Percentiles rank a stretch among this genome's conserved stretches.
phyloP scores from a whole-genome alignment of 2,888 invertebrate species.

The Tetranychus piercei region DNA sequence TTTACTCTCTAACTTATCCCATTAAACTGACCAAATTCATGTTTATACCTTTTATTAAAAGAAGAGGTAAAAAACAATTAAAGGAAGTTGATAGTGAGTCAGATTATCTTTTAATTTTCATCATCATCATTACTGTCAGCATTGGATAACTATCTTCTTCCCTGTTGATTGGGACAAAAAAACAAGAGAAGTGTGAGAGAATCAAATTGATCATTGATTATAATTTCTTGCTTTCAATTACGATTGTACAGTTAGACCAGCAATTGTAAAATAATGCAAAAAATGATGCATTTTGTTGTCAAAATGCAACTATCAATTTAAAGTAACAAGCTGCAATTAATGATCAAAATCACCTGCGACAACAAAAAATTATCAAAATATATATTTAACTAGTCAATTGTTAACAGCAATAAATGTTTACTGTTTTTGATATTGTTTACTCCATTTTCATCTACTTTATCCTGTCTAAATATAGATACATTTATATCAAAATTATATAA shows the following conservation, averaged over 20 bases:
- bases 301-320: background rate
- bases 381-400: background rate
- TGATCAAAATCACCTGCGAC: background rate
- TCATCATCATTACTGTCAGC: background rate
- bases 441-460: background rate
- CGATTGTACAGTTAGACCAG: background rate
- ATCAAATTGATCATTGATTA: background rate
- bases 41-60: background rate
- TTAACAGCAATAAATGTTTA: background rate
- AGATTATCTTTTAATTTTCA: background rate
- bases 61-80: background rate
- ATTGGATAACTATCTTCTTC: too few species aligned
- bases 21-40: background rate
- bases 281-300: background rate
- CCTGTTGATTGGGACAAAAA: too few species aligned
- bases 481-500: background rate
- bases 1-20: background rate
- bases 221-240: background rate
- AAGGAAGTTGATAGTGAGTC: background rate
- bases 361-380: background rate
- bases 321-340: background rate
- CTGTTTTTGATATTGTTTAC: background rate
- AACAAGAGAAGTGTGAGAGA: too few species aligned
- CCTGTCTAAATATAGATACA: background rate
- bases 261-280: background rate